Conservation (phyloP, 2,888 invertebrate species). For the Acronicta psi region DNA sequence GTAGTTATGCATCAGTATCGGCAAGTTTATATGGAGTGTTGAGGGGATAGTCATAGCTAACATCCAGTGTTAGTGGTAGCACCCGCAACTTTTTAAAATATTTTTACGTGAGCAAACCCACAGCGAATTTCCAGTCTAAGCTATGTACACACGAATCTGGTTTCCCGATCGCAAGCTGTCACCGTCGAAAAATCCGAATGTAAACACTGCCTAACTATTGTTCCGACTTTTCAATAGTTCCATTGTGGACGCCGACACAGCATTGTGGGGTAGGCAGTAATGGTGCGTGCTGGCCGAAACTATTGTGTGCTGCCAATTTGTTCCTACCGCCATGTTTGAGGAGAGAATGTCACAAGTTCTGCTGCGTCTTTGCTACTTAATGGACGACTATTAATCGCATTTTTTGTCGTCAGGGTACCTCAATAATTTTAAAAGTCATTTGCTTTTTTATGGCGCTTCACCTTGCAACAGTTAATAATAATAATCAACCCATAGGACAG, state of each 20-base stretch:
- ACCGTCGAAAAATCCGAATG: constrained; percentile 63
- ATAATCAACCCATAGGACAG: too few relatives aligned
- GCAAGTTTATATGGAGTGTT: too few relatives aligned
- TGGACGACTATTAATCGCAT: constrained; percentile 33
- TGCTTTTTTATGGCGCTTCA: too few relatives aligned
- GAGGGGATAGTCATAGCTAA: too few relatives aligned
- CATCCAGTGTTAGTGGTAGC: too few relatives aligned
- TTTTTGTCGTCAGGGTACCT: not conserved
- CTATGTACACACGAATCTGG: constrained; percentile 6
- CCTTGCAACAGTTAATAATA: too few relatives aligned
- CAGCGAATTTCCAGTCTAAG: not conserved
- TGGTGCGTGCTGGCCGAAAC: constrained; percentile 64
- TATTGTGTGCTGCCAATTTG: constrained; percentile 65
- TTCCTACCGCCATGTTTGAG: constrained; percentile 42
- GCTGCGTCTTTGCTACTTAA: constrained; percentile 39
- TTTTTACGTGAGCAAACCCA: not conserved
- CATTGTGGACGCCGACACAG: constrained; percentile 54
- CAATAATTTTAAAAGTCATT: too few relatives aligned
- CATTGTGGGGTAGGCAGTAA: constrained; percentile 57
- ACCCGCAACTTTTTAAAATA: too few relatives aligned
- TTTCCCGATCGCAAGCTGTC: constrained; percentile 66
- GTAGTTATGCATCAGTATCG: too few relatives aligned
- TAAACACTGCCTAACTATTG: constrained; percentile 77
- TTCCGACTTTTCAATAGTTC: constrained; percentile 75
- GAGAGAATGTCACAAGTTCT: constrained; percentile 39